Base-by-base conservation (phyloP, 2,113 vertebrate species). In the Myiopsitta monachus region DNA sequence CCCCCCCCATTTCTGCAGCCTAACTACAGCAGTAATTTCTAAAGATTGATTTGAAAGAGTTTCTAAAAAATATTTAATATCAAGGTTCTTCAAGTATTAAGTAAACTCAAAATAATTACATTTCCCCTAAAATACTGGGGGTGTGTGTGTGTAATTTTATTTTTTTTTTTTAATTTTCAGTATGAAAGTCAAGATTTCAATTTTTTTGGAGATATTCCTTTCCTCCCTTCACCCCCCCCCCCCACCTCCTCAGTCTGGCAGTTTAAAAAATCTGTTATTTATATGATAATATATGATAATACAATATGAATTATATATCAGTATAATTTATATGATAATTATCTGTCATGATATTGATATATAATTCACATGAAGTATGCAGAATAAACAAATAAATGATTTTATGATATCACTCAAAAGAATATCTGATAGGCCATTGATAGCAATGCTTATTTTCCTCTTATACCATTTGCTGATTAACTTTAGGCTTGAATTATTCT, bases 241-340 rank as follows among this genome's bases (percentile, higher is more conserved):
- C 1, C 4, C 4, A 36, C 10, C 23, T 49, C 5, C 5, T 1
- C 3, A 3, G 0, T 18, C 30, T 28, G 43, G 23, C 9, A 77
- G 12, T 44, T 18, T 49, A n/a, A 77, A 92, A 76, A 88, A n/a
- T 62, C 30, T 38, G 10, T 61, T 57, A 27, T 43, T 81, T 49
- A 26, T 80, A 31, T 84, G 5, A 33, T n/a, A 57, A 55, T 24
- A 38, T 19, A 18, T 33, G 4, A 51, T 11, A 74, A 27, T 18
- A 16, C 16, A 3, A 46, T 11, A 74, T 27, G 16, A 81, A 30
- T 52, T 18, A 51, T 27, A n/a, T 3, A 10, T 26, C 83, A 61
- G n/a, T n/a, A 18, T 24, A 0, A 10, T 51, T 46, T 55, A 24
- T 30, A 72, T 69, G 6, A 22, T 54, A 47, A 18, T 26, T 7